Evolutionary conservation across 2,888 invertebrate species (phyloP).

Genomic region (Zaprionus obscuricornis): DNA sequence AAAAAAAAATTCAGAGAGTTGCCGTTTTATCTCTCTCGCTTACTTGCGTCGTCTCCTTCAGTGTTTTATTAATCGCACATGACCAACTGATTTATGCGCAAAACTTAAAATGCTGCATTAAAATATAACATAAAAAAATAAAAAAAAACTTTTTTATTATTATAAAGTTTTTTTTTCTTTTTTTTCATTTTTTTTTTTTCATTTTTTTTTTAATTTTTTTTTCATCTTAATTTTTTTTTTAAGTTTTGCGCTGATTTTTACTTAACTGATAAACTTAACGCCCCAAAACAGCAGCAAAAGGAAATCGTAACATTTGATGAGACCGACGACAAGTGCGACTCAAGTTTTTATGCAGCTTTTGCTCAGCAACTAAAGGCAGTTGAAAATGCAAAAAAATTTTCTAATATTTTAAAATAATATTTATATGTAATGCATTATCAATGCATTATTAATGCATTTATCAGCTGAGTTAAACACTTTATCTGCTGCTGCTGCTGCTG

Average conservation of each 20-base stretch:
- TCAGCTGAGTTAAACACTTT: no score
- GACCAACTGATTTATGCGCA: slow-evolving; percentile 75
- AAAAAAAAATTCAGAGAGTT: slow-evolving; percentile 6
- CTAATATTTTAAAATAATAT: no score
- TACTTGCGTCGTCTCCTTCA: slow-evolving; percentile 23
- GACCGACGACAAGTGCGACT: slow-evolving; percentile 36
- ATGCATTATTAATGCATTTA: no score
- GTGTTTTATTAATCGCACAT: slow-evolving; percentile 76
- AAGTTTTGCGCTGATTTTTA: slow-evolving; percentile 59
- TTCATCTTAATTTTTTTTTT: no score
- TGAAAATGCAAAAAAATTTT: no score
- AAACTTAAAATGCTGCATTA: slow-evolving; percentile 66
- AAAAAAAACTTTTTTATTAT: slow-evolving; percentile 75
- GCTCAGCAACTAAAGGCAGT: no score
- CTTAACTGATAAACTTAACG: slow-evolving; percentile 73
- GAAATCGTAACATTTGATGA: slow-evolving; percentile 42
- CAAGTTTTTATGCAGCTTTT: slow-evolving; percentile 44
- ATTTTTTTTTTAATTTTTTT: no score
- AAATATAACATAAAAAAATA: no score
- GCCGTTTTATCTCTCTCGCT: slow-evolving; percentile 17
- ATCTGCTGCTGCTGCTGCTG: no score
- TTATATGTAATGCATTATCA: no score
- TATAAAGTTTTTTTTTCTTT: no score
- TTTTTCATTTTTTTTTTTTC: no score
- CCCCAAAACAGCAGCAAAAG: slow-evolving; percentile 33